A percentile compares a stretch with the other conserved stretches of the same genome.
phyloP scores from a whole-genome alignment of 2,797 vertebrate species.

The Simalia tracyae region DNA sequence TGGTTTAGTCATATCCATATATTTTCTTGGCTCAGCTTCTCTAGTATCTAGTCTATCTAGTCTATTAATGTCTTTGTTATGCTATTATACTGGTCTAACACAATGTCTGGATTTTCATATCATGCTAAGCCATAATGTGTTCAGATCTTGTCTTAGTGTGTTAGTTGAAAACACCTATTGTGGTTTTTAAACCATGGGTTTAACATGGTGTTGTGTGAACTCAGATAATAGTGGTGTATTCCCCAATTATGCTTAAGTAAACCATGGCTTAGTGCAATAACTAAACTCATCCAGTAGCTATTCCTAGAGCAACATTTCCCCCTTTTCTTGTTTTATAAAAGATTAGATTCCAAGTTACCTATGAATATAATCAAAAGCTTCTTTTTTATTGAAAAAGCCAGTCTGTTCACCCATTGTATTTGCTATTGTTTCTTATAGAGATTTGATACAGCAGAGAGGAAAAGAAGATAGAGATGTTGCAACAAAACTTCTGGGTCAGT shows the following conservation, averaged over 20 bases:
- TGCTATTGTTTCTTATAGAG: constrained; percentile 70
- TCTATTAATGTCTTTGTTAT: not conserved
- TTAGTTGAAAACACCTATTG: not conserved
- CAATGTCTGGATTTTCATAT: not conserved
- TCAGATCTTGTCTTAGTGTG: not conserved
- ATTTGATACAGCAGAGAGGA: constrained; percentile 73
- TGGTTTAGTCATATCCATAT: not conserved
- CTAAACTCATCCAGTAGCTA: not conserved
- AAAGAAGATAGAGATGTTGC: constrained; percentile 77
- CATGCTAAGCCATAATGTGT: not conserved
- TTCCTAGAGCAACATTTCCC: not conserved
- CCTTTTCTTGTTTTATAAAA: not conserved
- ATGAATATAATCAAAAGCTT: not conserved
- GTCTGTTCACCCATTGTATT: not conserved
- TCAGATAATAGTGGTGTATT: not conserved
- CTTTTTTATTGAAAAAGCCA: not conserved
- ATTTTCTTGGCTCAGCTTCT: no score
- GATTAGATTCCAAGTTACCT: not conserved
- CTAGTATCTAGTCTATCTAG: no score
- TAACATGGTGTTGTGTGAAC: not conserved
- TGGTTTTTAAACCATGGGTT: not conserved
- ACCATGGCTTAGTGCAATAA: not conserved
- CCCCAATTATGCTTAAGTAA: not conserved
- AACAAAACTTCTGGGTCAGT: constrained; percentile 79
- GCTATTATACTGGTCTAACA: not conserved